phyloP scores from a whole-genome alignment of 2,113 vertebrate genomes.

The Thinocorus orbignyianus region DNA sequence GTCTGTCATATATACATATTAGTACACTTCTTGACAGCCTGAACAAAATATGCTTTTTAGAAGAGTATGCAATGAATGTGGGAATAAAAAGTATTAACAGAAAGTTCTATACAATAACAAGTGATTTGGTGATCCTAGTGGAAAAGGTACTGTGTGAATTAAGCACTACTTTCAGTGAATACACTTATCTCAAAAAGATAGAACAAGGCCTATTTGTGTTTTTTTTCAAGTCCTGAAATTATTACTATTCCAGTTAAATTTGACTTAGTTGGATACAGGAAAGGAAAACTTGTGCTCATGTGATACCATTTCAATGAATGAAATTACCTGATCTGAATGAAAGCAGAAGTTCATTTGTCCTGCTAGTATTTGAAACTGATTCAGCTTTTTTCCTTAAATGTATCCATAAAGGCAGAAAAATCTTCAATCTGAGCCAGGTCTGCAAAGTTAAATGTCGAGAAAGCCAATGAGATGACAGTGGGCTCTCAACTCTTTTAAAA shows the following conservation, averaged over 20 bases:
- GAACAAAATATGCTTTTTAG: no score
- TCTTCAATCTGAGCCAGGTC: neutral
- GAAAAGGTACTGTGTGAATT: neutral
- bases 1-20: neutral
- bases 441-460: neutral
- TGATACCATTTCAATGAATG: neutral
- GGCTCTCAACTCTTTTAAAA: neutral
- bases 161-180: neutral
- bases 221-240: neutral
- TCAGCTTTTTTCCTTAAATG: neutral
- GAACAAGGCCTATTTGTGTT: neutral
- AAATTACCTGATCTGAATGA: neutral
- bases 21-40: neutral
- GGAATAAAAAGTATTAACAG: neutral
- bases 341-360: neutral
- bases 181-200: neutral
- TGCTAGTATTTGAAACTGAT: neutral
- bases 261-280: neutral
- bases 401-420: neutral
- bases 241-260: neutral
- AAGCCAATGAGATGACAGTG: neutral
- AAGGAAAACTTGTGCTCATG: neutral
- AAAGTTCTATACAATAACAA: neutral
- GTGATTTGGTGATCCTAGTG: neutral
- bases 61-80: no score